A percentile compares a stretch with the other conserved stretches of the same genome.
These are phyloP conservation scores for Acanthurus tractus DNA, from an alignment of 2,797 vertebrate genomes.

Conservation along the genomic window DNA sequence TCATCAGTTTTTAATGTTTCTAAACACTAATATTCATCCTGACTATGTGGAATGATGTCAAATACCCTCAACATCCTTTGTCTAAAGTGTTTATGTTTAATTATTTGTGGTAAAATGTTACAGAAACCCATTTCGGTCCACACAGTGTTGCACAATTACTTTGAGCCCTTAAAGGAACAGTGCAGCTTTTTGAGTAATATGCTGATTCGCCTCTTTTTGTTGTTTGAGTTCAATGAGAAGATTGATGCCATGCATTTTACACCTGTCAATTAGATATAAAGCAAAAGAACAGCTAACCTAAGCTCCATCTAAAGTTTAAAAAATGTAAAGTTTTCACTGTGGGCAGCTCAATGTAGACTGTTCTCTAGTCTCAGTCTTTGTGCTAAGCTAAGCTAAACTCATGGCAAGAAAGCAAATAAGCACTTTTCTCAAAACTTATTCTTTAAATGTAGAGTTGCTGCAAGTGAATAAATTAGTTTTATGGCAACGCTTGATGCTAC, in stretches of 20 bases:
- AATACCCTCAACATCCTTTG: not conserved
- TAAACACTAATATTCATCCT: slow-evolving; percentile 30
- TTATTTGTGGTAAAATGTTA: slow-evolving; percentile 3
- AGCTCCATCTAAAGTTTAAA: not conserved
- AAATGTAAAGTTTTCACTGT: not conserved
- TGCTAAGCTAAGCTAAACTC: not conserved
- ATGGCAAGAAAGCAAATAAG: not conserved
- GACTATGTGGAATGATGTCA: slow-evolving; percentile 7
- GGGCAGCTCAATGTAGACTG: not conserved
- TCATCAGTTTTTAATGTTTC: slow-evolving; percentile 8
- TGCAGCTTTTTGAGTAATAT: not conserved
- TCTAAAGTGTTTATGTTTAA: slow-evolving; percentile 1
- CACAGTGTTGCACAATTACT: not conserved
- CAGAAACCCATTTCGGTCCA: not conserved
- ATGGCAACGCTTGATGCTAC: not conserved
- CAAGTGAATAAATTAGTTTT: not conserved
- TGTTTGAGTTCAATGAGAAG: too few relatives aligned
- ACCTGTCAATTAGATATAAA: not conserved
- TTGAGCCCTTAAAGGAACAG: not conserved
- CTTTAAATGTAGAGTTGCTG: not conserved
- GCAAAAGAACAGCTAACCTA: not conserved
- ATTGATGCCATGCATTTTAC: too few relatives aligned
- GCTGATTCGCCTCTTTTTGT: too few relatives aligned
- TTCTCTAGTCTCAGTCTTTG: not conserved
- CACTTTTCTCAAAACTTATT: not conserved